phyloP scores from a whole-genome alignment of 2,113 vertebrate species.

The Microcebus tavaratra region DNA sequence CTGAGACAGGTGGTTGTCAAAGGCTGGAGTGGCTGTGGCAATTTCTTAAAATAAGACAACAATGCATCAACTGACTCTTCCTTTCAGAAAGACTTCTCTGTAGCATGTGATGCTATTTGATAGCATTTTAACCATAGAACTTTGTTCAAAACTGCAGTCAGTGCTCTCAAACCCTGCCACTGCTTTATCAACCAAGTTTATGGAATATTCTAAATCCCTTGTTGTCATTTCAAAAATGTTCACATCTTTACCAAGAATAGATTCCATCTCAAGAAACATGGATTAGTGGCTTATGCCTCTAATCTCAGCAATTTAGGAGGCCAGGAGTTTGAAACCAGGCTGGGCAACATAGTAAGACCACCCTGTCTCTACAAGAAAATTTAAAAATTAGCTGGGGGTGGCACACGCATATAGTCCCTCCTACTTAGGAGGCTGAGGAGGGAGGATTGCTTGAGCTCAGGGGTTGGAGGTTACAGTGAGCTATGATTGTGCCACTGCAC shows the following conservation, averaged over 20 bases:
- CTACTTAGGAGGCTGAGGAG: too few species aligned
- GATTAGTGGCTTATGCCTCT: too few species aligned
- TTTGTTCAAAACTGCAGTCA: not conserved
- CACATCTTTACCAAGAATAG: not conserved
- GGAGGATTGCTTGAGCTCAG: too few species aligned
- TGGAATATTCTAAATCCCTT: not conserved
- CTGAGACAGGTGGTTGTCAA: not conserved
- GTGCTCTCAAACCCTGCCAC: not conserved
- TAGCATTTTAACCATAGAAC: not conserved
- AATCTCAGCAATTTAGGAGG: too few species aligned
- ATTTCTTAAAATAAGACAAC: not conserved
- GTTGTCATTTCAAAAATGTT: not conserved
- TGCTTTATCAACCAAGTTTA: not conserved
- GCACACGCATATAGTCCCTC: too few species aligned
- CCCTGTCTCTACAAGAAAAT: too few species aligned
- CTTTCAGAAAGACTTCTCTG: not conserved
- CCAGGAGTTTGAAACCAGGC: too few species aligned
- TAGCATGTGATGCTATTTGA: not conserved
- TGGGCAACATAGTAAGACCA: too few species aligned
- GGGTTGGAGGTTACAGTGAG: too few species aligned
- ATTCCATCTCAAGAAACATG: not conserved
- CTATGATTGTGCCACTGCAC: too few species aligned
- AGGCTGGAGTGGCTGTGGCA: not conserved
- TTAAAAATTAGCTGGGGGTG: too few species aligned
- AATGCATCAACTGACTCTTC: not conserved